Base-by-base conservation (phyloP, 2,113 vertebrate genomes). In the Lagopus muta region DNA sequence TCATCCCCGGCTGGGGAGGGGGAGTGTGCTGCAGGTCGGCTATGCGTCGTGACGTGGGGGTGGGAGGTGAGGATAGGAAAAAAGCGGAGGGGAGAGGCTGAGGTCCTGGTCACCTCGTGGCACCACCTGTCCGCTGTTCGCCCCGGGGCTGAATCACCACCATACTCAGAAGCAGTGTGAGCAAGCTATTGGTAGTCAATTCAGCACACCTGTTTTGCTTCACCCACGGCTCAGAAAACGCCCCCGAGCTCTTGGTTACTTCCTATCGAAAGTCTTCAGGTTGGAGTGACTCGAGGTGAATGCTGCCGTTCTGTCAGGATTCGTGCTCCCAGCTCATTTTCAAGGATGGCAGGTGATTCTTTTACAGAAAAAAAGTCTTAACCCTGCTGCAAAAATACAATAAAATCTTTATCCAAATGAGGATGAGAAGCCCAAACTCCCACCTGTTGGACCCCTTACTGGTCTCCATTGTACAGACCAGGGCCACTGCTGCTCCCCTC, bases 71-170 rank as follows among this genome's bases (percentile, higher is more conserved):
- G 52, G 9, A 28, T 17, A 54, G 27, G 52, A 17, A 12, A 28
- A 8, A 30, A 28, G 24, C 47, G 11, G 13, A 48, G 11, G 6
- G 7, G 48, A 8, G 24, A 50, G 48, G 24, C 13, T 50, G 52
- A 54, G 27, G 52, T 54, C 6, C 18, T 5, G 28, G 8, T 48
- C 2, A 6, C 6, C 1, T 12, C 1, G 50, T 6, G 65, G 10
- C 21, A 8, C n/a, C 1, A 3, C 27, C 0, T 48, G 1, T 6
- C 17, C 42, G 7, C 6, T 13, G 0, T 20, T 57, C 5, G 4
- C 20, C 75, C 25, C 3, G 4, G 38, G 25, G 32, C 54, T 43
- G 34, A 14, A 43, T 36, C 25, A 9, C 8, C 11, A 3, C 8
- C 11, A 3, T 43, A 1, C 42, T 15, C 13, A 9, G 42, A 11